phyloP scores from a whole-genome alignment of 1,140 invertebrate species.

The Luehdorfia chinensis region DNA sequence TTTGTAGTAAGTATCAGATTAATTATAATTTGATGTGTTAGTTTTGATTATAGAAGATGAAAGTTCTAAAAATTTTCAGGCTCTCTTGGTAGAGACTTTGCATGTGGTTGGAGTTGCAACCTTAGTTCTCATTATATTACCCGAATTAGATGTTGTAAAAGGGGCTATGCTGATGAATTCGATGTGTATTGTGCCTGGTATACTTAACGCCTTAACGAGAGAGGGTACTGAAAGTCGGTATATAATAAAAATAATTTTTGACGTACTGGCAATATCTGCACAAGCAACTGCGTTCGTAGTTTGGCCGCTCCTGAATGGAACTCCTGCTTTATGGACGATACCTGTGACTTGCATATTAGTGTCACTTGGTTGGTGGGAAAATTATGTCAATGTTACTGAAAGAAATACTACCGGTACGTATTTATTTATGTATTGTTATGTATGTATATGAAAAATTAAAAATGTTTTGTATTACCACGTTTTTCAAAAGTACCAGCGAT shows the following conservation, averaged over 20 bases:
- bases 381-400: constrained; percentile 84
- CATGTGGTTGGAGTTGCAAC: constrained; percentile 90
- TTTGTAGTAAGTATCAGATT: constrained; percentile 66
- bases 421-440: constrained; percentile 36
- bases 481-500: no score
- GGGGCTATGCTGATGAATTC: constrained; percentile 96
- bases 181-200: constrained; percentile 88
- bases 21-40: constrained; percentile 8
- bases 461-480: no score
- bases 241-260: constrained; percentile 85
- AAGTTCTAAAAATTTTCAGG: no score
- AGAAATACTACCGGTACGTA: constrained; percentile 43
- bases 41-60: no score
- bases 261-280: constrained; percentile 87
- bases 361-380: constrained; percentile 97
- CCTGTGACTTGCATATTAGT: constrained; percentile 89
- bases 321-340: constrained; percentile 85
- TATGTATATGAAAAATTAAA: no score
- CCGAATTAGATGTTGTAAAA: constrained; percentile 93
- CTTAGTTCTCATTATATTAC: constrained; percentile 90
- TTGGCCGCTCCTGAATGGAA: constrained; percentile 88
- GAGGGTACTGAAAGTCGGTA: constrained; percentile 86
- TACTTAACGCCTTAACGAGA: constrained; percentile 84
- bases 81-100: constrained; percentile 90
- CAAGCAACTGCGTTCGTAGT: constrained; percentile 92